These are phyloP conservation scores for Lipophrys pholis DNA, from an alignment of 2,113 vertebrate species.

Conservation along the genomic window DNA sequence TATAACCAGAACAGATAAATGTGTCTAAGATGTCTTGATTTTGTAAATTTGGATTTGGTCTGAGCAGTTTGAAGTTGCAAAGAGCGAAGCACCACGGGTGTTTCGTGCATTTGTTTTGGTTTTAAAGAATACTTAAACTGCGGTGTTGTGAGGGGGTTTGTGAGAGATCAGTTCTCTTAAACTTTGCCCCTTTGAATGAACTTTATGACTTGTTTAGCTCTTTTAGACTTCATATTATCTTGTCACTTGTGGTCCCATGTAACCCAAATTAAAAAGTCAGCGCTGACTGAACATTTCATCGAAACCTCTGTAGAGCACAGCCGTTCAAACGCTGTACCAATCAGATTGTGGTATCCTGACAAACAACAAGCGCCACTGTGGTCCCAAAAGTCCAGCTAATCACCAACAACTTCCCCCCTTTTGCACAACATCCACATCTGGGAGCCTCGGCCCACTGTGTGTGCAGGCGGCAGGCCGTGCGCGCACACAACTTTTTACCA, in stretches of 20 bases:
- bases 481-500: constrained; percentile 29
- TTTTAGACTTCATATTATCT: no score
- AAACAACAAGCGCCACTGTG: background rate
- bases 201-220: no score
- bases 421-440: constrained; percentile 56
- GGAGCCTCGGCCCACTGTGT: constrained; percentile 36
- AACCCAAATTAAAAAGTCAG: background rate
- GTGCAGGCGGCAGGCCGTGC: constrained; percentile 5
- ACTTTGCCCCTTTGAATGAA: no score
- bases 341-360: background rate
- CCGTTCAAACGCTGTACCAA: background rate
- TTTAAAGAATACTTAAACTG: no score
- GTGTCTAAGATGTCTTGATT: no score
- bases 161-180: no score
- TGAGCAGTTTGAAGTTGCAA: no score
- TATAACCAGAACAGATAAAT: no score
- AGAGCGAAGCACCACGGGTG: no score
- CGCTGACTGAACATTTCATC: background rate
- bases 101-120: no score
- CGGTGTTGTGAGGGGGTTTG: no score
- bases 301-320: background rate
- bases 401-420: constrained; percentile 31
- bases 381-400: constrained; percentile 17
- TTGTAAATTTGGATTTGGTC: no score
- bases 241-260: background rate